Evolutionary conservation across 2,113 vertebrate genomes (phyloP).

Genomic region (Butastur rufipennis): DNA sequence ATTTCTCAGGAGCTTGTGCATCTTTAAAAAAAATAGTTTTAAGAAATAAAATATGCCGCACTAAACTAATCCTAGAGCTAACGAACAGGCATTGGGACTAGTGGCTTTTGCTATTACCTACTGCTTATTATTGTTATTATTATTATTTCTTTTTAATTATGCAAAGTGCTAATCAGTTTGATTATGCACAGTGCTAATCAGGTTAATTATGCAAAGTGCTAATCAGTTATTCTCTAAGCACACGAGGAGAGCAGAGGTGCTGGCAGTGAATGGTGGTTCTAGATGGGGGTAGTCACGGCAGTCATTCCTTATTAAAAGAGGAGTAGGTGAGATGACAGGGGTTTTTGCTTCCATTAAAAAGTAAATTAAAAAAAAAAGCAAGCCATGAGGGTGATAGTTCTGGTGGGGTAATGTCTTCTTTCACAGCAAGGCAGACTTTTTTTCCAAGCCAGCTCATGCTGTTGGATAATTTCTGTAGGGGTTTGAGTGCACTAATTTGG

Average conservation of each 20-base stretch:
- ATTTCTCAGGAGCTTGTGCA: constrained; percentile 3
- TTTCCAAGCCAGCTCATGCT: constrained; percentile 49
- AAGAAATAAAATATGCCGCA: constrained; percentile 58
- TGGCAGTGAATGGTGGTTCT: constrained; percentile 79
- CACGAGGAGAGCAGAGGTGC: constrained; percentile 83
- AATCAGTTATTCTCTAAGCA: constrained; percentile 87
- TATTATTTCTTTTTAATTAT: constrained; percentile 90
- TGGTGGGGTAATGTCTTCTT: constrained; percentile 45
- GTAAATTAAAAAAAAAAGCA: constrained; percentile 25
- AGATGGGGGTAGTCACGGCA: constrained; percentile 83
- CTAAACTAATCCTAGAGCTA: constrained; percentile 73
- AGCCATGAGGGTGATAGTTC: constrained; percentile 50
- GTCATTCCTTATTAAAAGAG: constrained; percentile 80
- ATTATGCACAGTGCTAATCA: constrained; percentile 89
- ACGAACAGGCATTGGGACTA: constrained; percentile 72
- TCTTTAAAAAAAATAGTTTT: constrained; percentile 55
- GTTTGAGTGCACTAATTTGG: constrained; percentile 66
- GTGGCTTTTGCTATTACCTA: constrained; percentile 82
- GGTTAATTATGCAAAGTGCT: constrained; percentile 90
- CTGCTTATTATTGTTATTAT: constrained; percentile 88
- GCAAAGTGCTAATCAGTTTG: constrained; percentile 89
- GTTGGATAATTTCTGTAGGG: constrained; percentile 63
- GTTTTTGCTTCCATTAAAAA: constrained; percentile 67
- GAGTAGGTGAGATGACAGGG: constrained; percentile 73
- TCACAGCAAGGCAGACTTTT: constrained; percentile 64